Evolutionary conservation across 2,888 invertebrate species (phyloP).

Genomic region (Himalopsyche kuldschensis): DNA sequence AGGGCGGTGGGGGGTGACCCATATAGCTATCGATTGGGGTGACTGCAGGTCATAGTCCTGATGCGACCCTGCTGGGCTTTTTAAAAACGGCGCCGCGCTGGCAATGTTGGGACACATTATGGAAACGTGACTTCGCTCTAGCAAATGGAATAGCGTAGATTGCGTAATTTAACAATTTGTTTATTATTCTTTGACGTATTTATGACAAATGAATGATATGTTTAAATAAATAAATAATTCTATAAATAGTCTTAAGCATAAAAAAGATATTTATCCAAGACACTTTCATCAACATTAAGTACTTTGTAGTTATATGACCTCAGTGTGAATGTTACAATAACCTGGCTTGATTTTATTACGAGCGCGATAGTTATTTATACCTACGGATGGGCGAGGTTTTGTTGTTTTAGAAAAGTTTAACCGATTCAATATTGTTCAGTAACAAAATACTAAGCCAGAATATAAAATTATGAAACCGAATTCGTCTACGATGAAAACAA

Average conservation of each 20-base stretch:
- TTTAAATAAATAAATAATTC: not conserved
- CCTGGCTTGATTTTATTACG: too few relatives aligned
- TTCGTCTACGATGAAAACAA: too few relatives aligned
- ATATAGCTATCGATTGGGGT: conserved; percentile 36
- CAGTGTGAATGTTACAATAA: too few relatives aligned
- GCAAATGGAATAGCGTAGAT: not conserved
- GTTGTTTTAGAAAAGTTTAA: too few relatives aligned
- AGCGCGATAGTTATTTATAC: too few relatives aligned
- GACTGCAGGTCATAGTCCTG: conserved; percentile 32
- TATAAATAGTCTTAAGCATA: not conserved
- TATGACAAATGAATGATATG: not conserved
- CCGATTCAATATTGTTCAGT: too few relatives aligned
- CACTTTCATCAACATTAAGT: too few relatives aligned
- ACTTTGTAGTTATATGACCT: too few relatives aligned
- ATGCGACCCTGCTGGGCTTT: not conserved
- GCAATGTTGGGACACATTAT: not conserved
- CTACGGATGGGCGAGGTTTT: too few relatives aligned
- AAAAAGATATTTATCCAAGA: too few relatives aligned
- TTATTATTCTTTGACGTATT: not conserved
- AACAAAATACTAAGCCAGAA: too few relatives aligned
- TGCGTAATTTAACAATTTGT: not conserved
- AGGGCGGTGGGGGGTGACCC: conserved; percentile 25
- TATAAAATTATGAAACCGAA: too few relatives aligned
- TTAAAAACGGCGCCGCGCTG: not conserved
- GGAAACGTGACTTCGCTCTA: not conserved